Evolutionary conservation across 2,888 invertebrate species (phyloP).

Genomic region (Galeruca laticollis): DNA sequence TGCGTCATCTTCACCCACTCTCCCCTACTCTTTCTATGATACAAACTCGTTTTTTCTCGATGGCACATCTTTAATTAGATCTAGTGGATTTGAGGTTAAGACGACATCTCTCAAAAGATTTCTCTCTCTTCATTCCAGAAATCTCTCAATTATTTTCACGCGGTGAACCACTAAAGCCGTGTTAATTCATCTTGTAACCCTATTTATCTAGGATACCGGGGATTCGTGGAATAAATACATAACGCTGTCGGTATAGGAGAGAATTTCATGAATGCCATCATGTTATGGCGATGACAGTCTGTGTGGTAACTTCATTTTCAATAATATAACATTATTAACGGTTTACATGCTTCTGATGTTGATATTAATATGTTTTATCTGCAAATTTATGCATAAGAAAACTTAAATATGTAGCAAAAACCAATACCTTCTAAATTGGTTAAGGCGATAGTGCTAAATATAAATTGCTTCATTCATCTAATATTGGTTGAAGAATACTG

Average conservation of each 20-base stretch:
- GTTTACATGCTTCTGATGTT: too few relatives aligned
- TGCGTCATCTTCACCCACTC: too few relatives aligned
- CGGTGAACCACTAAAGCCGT: conserved; percentile 41
- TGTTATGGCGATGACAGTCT: background rate
- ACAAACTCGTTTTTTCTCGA: too few relatives aligned
- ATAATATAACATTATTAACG: background rate
- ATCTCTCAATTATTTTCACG: conserved; percentile 36
- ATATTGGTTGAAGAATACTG: too few relatives aligned
- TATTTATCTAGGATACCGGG: conserved; percentile 46
- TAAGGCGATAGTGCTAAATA: too few relatives aligned
- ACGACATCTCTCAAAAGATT: conserved; percentile 29
- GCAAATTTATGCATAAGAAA: too few relatives aligned
- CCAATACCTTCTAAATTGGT: too few relatives aligned
- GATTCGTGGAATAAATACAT: conserved; percentile 2
- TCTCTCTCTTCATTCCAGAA: conserved; percentile 2
- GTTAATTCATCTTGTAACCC: conserved; percentile 47
- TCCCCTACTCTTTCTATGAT: too few relatives aligned
- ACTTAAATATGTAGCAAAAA: too few relatives aligned
- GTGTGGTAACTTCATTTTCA: background rate
- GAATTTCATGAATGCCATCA: background rate
- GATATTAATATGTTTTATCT: too few relatives aligned
- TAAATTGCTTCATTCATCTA: too few relatives aligned
- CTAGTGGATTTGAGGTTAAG: conserved; percentile 21
- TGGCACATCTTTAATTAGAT: conserved; percentile 26
- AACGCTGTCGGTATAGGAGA: background rate